Conservation (phyloP, 1,140 invertebrate genomes). For the Cyclargus thomasi region DNA sequence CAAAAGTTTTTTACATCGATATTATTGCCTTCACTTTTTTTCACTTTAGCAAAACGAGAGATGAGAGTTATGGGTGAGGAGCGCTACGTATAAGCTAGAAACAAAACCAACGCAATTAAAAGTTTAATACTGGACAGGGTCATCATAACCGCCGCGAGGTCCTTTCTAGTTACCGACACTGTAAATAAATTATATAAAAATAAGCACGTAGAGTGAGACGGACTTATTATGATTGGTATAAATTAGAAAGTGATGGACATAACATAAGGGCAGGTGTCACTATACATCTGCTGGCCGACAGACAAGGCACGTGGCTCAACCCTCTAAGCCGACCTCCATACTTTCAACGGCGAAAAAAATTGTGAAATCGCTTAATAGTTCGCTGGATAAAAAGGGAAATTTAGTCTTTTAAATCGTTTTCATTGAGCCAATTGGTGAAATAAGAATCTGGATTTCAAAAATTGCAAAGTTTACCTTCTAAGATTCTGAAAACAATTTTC, state of each 20-base stretch:
- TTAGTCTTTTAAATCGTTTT: neutral
- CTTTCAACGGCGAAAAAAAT: slow-evolving; percentile 48
- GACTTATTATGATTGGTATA: slow-evolving; percentile 38
- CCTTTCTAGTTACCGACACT: slow-evolving; percentile 69
- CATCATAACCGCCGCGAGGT: slow-evolving; percentile 63
- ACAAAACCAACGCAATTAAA: slow-evolving; percentile 43
- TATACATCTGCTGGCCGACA: slow-evolving; percentile 61
- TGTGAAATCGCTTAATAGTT: slow-evolving; percentile 43
- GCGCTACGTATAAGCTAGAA: neutral
- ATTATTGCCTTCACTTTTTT: neutral
- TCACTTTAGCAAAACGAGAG: neutral
- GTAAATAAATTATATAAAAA: slow-evolving; percentile 73
- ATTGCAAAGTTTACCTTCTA: no score
- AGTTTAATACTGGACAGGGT: slow-evolving; percentile 45
- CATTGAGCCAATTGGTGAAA: no score
- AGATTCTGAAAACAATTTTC: no score
- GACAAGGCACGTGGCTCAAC: slow-evolving; percentile 65
- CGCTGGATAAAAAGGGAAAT: neutral
- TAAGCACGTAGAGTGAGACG: slow-evolving; percentile 54
- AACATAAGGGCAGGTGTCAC: slow-evolving; percentile 69
- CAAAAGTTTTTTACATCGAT: no score
- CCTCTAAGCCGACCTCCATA: slow-evolving; percentile 59
- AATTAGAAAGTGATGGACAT: slow-evolving; percentile 55
- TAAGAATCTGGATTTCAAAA: no score
- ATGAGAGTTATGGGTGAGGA: no score